Percentiles rank a stretch among this genome's conserved stretches.
phyloP scores from a whole-genome alignment of 2,797 vertebrate genomes.

The Bufotes viridis region DNA sequence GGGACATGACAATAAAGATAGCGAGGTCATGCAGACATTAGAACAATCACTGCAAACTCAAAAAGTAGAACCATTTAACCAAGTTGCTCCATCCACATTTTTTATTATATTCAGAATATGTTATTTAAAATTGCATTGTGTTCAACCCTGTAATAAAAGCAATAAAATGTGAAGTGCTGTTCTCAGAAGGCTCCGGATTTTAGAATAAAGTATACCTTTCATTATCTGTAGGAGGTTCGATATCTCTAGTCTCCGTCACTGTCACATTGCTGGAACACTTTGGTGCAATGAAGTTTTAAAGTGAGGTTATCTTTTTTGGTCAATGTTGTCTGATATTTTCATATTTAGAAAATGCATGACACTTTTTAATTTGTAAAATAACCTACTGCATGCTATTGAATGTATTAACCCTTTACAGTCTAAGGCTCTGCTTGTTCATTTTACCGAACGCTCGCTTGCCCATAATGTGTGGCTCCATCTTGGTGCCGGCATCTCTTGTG shows the following conservation, averaged over 20 bases:
- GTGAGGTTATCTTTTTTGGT: background rate
- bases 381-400: background rate
- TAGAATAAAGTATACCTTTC: slow-evolving; percentile 16
- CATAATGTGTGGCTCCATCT: slow-evolving; percentile 18
- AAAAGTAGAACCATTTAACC: background rate
- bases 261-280: background rate
- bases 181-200: background rate
- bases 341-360: background rate
- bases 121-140: slow-evolving; percentile 21
- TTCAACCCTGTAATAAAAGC: slow-evolving; percentile 17
- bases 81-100: background rate
- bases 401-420: background rate
- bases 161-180: background rate
- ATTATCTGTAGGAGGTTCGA: slow-evolving; percentile 11
- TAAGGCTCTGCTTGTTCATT: background rate
- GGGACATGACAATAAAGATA: background rate
- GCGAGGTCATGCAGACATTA: background rate
- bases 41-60: background rate
- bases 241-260: slow-evolving; percentile 1
- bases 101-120: slow-evolving; percentile 1
- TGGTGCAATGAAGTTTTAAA: slow-evolving; percentile 10
- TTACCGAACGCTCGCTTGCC: background rate
- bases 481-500: slow-evolving; percentile 17
- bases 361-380: slow-evolving; percentile 5
- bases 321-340: background rate